phyloP scores from a whole-genome alignment of 2,888 invertebrate genomes.

The Ennomos erosarius region DNA sequence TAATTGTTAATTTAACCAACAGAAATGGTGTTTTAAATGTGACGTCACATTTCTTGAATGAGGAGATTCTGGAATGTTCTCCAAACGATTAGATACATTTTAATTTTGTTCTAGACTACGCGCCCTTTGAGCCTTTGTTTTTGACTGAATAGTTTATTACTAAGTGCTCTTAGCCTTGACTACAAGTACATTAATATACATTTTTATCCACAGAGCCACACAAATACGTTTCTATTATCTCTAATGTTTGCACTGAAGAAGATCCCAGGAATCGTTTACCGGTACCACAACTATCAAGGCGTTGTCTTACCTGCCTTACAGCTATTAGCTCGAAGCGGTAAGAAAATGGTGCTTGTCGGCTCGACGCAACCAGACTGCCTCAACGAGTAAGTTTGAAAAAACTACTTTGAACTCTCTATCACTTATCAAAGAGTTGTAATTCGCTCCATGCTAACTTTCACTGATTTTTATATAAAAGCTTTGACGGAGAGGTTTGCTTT shows the following conservation, averaged over 20 bases:
- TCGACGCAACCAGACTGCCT: conserved; percentile 83
- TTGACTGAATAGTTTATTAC: background rate
- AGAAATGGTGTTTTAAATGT: too few relatives aligned
- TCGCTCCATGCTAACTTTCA: too few relatives aligned
- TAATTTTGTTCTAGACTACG: background rate
- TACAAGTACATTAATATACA: too few relatives aligned
- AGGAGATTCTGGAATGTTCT: too few relatives aligned
- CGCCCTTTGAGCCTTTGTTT: background rate
- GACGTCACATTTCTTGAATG: too few relatives aligned
- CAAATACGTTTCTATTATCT: conserved; percentile 79
- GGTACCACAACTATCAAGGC: conserved; percentile 92
- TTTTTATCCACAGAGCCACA: conserved; percentile 67
- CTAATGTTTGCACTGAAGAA: conserved; percentile 87
- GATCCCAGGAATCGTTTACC: conserved; percentile 88
- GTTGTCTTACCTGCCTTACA: conserved; percentile 89
- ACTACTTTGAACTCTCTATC: conserved; percentile 7
- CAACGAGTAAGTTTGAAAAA: conserved; percentile 65
- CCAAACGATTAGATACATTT: too few relatives aligned
- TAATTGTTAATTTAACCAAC: too few relatives aligned
- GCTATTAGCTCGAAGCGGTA: conserved; percentile 89
- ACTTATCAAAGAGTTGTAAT: too few relatives aligned
- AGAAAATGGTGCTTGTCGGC: conserved; percentile 84
- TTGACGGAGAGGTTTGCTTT: too few relatives aligned
- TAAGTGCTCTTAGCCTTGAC: too few relatives aligned
- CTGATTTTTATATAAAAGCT: too few relatives aligned